Evolutionary conservation across 2,888 invertebrate species (phyloP), one percentile per base, ranked within the genome.

Genomic region (Macrosoma leucophasiata): DNA sequence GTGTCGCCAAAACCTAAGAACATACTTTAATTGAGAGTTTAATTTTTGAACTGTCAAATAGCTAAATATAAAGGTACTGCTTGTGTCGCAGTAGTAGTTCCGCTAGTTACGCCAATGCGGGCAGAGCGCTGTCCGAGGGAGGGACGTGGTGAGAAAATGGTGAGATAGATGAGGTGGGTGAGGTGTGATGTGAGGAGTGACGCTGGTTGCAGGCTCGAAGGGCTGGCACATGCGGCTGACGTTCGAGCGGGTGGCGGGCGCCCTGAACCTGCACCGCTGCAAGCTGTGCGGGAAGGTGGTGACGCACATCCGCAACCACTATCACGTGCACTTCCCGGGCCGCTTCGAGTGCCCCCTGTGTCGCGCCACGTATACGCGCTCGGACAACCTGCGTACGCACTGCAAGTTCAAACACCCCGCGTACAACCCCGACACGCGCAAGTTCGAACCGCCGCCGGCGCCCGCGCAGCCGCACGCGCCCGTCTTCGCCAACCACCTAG

Each of bases 191-290:
- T 7, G 17, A 17, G 17, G 4, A 20, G n/a, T 82, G 76, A 81
- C 78, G 86, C 85, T 87, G 87, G 86, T 91, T 91, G 89, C 91
- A 94, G 94, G 94, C 91, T 93, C 94, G 84, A 93, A 93, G 91
- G 93, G 93, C 89, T 94, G 94, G 93, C 94, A 94, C 89, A 94
- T 94, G 94, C 92, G 94, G 88, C 91, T 94, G 87, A 94, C 94
- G 86, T 94, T 94, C 89, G 94, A 94, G 89, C 93, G 94, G 74
- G 90, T 94, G 87, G 93, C 93, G 85, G 94, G 94, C 86, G 92
- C 93, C 87, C 92, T 93, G 84, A 94, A 94, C 89, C 91, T 93
- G 88, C 94, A 94, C 89, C 92, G 93, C 82, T 94, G 94, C 90
- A 94, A 94, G 89, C 90, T 94, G 86, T 94, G 94, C 88, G 94